A percentile compares a stretch with the other conserved stretches of the same genome.
These are phyloP conservation scores for Lonchura striata DNA, from an alignment of 2,113 vertebrate species.

Conservation along the genomic window DNA sequence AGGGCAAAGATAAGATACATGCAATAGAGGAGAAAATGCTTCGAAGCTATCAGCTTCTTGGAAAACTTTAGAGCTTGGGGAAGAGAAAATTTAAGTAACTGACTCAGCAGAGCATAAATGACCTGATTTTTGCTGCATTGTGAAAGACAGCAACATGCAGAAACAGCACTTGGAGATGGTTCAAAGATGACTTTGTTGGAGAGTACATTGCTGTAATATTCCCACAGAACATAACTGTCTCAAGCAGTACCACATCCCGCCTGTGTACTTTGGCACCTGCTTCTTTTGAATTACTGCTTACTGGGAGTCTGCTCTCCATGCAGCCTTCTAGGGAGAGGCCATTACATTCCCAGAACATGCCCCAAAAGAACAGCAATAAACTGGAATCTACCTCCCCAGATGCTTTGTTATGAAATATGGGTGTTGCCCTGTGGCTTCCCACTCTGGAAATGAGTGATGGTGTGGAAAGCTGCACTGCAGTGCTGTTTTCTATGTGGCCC, in stretches of 20 bases:
- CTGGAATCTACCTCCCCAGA: background rate
- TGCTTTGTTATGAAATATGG: background rate
- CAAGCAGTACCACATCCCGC: background rate
- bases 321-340: background rate
- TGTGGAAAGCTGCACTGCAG: background rate
- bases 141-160: slow-evolving; percentile 49
- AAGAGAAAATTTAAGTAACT: slow-evolving; percentile 42
- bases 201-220: slow-evolving; percentile 8
- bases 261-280: slow-evolving; percentile 38
- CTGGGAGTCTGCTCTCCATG: background rate
- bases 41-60: background rate
- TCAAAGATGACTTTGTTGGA: slow-evolving; percentile 44
- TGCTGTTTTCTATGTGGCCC: background rate
- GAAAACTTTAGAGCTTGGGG: background rate
- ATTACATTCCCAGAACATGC: background rate
- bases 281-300: background rate
- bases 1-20: background rate
- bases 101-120: slow-evolving; percentile 52
- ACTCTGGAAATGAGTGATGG: background rate
- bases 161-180: slow-evolving; percentile 48
- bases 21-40: background rate
- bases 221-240: background rate
- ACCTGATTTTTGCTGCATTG: slow-evolving; percentile 37
- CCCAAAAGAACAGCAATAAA: background rate
- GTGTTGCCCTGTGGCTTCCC: background rate